Evolutionary conservation across 2,113 vertebrate species (phyloP).

Genomic region (Steatornis caripensis): DNA sequence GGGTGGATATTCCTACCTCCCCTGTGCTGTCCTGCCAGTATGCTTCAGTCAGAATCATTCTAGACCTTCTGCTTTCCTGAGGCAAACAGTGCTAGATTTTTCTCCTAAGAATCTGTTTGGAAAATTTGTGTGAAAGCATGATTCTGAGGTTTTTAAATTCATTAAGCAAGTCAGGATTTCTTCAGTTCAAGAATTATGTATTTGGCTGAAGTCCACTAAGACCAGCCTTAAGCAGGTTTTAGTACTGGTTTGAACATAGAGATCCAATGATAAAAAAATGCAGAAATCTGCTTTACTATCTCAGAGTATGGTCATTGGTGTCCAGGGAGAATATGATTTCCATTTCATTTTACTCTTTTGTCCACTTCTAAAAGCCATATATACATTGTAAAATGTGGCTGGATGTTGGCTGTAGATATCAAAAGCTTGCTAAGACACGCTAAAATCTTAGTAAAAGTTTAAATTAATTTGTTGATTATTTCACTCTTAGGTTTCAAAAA

Average conservation of each 20-base stretch:
- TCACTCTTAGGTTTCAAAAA: conserved; percentile 72
- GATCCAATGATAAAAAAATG: not conserved
- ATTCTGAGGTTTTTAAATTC: not conserved
- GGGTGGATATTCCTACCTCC: not conserved
- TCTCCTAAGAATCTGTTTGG: not conserved
- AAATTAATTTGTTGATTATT: not conserved
- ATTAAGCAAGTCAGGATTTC: not conserved
- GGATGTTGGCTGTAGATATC: not conserved
- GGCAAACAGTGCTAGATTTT: not conserved
- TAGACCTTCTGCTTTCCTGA: not conserved
- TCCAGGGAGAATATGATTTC: not conserved
- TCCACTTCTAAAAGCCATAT: not conserved
- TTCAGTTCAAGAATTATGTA: not conserved
- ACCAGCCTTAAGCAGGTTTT: not conserved
- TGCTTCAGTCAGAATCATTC: not conserved
- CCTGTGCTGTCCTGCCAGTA: not conserved
- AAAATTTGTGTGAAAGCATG: not conserved
- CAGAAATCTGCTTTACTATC: not conserved
- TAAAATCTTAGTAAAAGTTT: not conserved
- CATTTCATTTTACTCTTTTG: not conserved
- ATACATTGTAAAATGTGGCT: not conserved
- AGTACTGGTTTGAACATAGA: not conserved
- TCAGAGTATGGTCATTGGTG: not conserved
- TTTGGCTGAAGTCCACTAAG: not conserved
- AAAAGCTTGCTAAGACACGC: not conserved